Base-by-base conservation (phyloP, 2,888 invertebrate species). In the Temnothorax rugatulus region DNA sequence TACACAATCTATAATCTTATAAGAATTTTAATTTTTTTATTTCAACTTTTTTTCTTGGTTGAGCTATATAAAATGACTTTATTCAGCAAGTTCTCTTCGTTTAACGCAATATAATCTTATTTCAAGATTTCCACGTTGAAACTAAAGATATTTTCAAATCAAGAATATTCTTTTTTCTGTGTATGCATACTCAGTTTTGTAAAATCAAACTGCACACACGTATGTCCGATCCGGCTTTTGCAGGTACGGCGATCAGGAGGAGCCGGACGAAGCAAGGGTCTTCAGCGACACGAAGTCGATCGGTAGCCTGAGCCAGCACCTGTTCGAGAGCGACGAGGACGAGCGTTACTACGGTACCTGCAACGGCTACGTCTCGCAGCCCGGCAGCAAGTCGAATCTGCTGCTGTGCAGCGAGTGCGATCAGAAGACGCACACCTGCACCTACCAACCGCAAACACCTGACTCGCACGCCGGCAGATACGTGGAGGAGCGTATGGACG, bases 361-460 rank as follows among this genome's bases (percentile, higher is more conserved):
- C 87, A 94, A 94, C 83, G 94, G 94, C 44, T 94, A 94, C 84
- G 89, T 88, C 47, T 94, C 93, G 0, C 94, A 94, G 44, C 94
- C 93, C 1, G 95, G 94, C 38, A 94, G 94, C 91, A 95, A 95
- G 76, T 94, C 95, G 25, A 94, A 95, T 86, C 89, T 95, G 25
- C 84, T 95, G 79, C 88, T 95, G 25, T 95, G 95, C 91, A 94
- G 91, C 83, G 94, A 95, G 83, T 95, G 94, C 87, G 94, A 95
- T 79, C 88, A 93, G 73, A 92, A 90, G 69, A 91, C 93, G 5
- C 92, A 92, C 18, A 91, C 91, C 25, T 94, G 94, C 87, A 91
- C 91, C 4, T 93, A 94, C 86, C 91, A 92, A 73, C 93, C 93
- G 47, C 93, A 91, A 85, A 94, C 93, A 29, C 93, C 93, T 18